Evolutionary conservation across 2,888 invertebrate genomes (phyloP).

Genomic region (Lepidochitona cinerea): DNA sequence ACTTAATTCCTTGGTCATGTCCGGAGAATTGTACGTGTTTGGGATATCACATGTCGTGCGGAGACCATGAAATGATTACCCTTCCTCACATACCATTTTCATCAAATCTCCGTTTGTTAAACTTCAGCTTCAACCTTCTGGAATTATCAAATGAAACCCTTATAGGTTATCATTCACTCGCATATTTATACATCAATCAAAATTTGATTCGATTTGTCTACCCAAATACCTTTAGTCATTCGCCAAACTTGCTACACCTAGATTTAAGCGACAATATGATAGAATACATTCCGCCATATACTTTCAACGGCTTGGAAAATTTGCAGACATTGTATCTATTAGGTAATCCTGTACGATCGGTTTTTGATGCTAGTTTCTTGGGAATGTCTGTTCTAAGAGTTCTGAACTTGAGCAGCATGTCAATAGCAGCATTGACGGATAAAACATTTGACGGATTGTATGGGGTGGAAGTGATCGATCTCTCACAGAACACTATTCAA

Average conservation of each 20-base stretch:
- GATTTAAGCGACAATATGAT: neutral
- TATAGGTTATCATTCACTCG: too few species aligned
- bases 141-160: too few species aligned
- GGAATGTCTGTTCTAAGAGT: neutral
- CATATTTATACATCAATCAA: too few species aligned
- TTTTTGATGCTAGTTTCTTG: neutral
- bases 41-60: neutral
- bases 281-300: neutral
- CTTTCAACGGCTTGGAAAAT: neutral
- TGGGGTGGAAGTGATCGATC: neutral
- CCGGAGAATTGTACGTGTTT: neutral
- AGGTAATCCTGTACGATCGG: neutral
- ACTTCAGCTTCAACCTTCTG: too few species aligned
- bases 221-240: neutral
- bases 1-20: neutral
- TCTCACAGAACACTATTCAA: neutral
- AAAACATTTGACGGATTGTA: neutral
- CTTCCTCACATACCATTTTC: neutral
- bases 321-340: neutral
- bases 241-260: neutral
- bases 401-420: neutral
- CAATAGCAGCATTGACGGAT: too few species aligned
- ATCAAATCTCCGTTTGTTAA: too few species aligned
- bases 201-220: too few species aligned
- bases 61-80: neutral